These are phyloP conservation scores for Plebejus melissa DNA, from an alignment of 2,888 invertebrate genomes.

Conservation along the genomic window DNA sequence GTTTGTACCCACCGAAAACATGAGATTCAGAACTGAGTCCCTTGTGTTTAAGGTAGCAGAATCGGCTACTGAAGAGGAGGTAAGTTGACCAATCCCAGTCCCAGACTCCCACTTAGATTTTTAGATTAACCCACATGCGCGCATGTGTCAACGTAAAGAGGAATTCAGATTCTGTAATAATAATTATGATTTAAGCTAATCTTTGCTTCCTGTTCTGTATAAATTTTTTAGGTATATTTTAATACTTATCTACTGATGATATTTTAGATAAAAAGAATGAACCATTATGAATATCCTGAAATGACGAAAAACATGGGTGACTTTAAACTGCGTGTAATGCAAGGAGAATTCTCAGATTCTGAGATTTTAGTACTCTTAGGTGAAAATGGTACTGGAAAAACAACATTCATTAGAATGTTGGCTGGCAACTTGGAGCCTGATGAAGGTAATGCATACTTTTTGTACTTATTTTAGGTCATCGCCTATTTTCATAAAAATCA, in stretches of 20 bases:
- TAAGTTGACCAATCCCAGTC: conserved; percentile 38
- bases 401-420: conserved; percentile 98
- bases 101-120: background rate
- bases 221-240: background rate
- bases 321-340: conserved; percentile 88
- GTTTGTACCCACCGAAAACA: conserved; percentile 99
- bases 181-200: background rate
- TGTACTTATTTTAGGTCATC: background rate
- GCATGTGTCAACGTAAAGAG: background rate
- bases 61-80: conserved; percentile 97
- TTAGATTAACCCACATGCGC: background rate
- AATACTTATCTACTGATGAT: background rate
- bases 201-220: background rate
- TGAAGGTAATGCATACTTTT: conserved; percentile 69
- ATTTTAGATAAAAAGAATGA: conserved; percentile 90
- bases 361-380: conserved; percentile 98
- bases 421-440: conserved; percentile 97
- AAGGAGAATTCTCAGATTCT: conserved; percentile 98
- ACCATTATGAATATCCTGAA: conserved; percentile 95
- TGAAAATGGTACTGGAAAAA: conserved; percentile 99
- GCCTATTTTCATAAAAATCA: background rate
- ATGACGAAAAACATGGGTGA: conserved; percentile 92
- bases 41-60: conserved; percentile 99
- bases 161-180: background rate
- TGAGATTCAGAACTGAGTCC: conserved; percentile 98